A percentile compares a stretch with the other conserved stretches of the same genome.
Evolutionary conservation across 2,888 invertebrate species (phyloP).

Genomic region (Ormyrus nitidulus): DNA sequence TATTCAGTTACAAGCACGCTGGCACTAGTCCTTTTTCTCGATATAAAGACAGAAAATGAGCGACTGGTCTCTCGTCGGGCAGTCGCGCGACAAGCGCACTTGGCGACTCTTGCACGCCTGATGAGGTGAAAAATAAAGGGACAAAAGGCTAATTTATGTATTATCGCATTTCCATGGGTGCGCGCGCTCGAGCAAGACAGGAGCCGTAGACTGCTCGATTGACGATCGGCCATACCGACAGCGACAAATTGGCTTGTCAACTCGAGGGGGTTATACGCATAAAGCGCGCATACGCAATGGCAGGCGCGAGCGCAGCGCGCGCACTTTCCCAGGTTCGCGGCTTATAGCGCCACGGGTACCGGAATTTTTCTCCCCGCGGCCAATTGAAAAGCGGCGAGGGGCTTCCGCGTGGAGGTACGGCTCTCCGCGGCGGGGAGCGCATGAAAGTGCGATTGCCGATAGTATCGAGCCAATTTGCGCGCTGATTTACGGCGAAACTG

Average conservation of each 20-base stretch:
- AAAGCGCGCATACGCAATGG: too few species aligned
- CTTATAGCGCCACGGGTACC: too few species aligned
- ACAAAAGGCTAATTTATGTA: slow-evolving; percentile 32
- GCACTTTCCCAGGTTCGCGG: too few species aligned
- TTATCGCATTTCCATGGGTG: slow-evolving; percentile 4
- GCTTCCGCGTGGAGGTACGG: too few species aligned
- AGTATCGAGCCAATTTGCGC: slow-evolving; percentile 48
- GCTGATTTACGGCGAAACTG: slow-evolving; percentile 46
- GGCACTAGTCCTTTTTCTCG: too few species aligned
- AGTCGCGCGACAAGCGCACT: too few species aligned
- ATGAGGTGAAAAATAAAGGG: not conserved
- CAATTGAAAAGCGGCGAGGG: too few species aligned
- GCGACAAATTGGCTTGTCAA: slow-evolving; percentile 66
- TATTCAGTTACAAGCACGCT: too few species aligned
- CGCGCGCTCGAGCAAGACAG: not conserved
- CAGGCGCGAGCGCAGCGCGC: too few species aligned
- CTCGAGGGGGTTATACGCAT: slow-evolving; percentile 31
- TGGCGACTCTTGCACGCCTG: not conserved
- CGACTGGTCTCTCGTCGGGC: too few species aligned
- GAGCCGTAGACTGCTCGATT: slow-evolving; percentile 54
- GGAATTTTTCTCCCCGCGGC: too few species aligned
- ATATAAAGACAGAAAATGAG: too few species aligned
- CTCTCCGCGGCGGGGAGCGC: not conserved
- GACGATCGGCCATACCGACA: slow-evolving; percentile 62
- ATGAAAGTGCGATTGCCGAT: slow-evolving; percentile 37